Evolutionary conservation across 2,113 vertebrate species (phyloP).

Genomic region (Promerops cafer): DNA sequence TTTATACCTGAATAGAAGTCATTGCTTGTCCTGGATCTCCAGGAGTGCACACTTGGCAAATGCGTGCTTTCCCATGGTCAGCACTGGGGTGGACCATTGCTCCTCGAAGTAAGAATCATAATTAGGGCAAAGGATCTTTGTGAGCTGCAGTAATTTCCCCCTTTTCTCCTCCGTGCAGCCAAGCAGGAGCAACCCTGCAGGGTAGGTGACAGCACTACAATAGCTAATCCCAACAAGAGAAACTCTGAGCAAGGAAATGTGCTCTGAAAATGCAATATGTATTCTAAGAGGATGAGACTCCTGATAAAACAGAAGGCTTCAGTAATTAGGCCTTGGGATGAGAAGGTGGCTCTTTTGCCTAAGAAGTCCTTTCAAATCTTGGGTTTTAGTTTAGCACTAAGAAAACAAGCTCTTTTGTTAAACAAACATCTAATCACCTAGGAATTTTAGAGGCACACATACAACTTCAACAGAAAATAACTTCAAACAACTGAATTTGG

Average conservation of each 20-base stretch:
- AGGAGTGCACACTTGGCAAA: not conserved
- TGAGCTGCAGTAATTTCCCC: not conserved
- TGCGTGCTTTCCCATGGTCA: not conserved
- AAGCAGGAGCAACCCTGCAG: not conserved
- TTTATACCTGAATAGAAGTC: not conserved
- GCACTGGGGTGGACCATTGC: not conserved
- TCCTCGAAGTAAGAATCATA: not conserved
- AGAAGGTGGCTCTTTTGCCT: not conserved
- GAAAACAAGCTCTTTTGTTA: conserved; percentile 16
- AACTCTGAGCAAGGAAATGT: not conserved
- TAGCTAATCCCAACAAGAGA: conserved; percentile 28
- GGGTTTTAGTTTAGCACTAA: conserved; percentile 30
- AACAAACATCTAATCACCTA: not conserved
- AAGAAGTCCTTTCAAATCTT: conserved; percentile 2
- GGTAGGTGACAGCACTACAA: conserved; percentile 4
- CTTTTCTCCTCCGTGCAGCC: not conserved
- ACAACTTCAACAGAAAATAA: not conserved
- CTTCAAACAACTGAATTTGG: not conserved
- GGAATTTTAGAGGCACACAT: not conserved
- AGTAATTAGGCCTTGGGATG: not conserved
- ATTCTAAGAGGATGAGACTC: not conserved
- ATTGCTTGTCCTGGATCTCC: not conserved
- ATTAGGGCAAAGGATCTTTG: not conserved
- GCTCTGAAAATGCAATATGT: conserved; percentile 36
- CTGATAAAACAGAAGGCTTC: not conserved